Conservation (phyloP, 2,113 vertebrate genomes). For the Lophura nycthemera region DNA sequence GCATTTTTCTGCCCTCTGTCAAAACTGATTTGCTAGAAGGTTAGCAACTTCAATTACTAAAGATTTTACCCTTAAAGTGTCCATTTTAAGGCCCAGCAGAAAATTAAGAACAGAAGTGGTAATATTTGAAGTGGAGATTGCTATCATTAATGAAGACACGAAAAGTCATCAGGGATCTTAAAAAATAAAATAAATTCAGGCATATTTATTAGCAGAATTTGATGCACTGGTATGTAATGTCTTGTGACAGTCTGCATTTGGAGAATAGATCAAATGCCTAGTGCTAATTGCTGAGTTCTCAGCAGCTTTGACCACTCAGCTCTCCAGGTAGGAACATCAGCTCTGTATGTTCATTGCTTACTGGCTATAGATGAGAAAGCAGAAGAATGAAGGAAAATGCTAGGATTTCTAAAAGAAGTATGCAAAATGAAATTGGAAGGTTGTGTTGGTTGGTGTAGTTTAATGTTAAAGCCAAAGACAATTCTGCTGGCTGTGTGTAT, state of each 20-base stretch:
- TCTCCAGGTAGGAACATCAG: neutral
- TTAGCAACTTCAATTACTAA: no score
- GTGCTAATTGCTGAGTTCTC: neutral
- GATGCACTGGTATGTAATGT: neutral
- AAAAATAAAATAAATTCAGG: neutral
- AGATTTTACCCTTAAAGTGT: no score
- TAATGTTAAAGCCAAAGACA: fast-evolving
- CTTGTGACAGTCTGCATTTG: neutral
- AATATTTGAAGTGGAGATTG: no score
- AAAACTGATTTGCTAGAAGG: no score
- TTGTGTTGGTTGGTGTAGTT: neutral
- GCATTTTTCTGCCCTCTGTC: no score
- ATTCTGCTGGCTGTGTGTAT: no score
- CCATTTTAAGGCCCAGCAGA: no score
- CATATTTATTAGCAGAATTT: neutral
- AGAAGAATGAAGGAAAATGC: neutral
- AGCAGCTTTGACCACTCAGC: neutral
- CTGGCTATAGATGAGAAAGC: neutral
- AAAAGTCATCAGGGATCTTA: no score
- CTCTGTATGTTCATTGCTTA: neutral
- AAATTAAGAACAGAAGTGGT: no score
- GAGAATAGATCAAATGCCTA: neutral
- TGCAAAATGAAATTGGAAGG: neutral
- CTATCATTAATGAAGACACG: no score
- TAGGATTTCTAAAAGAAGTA: neutral